Evolutionary conservation across 2,797 vertebrate species (phyloP).

Genomic region (Phrynocephalus forsythii): DNA sequence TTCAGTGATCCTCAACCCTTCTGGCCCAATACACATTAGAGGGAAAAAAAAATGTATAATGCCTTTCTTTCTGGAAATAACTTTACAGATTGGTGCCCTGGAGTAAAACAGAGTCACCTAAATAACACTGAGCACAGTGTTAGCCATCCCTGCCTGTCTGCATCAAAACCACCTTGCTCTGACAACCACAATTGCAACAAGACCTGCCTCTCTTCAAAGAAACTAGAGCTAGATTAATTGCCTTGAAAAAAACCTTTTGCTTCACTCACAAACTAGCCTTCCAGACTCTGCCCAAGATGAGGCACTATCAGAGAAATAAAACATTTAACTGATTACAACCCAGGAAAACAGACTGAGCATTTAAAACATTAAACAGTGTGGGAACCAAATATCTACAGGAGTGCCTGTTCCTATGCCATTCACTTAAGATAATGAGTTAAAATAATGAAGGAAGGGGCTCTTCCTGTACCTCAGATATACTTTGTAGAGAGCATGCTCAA

Average conservation of each 20-base stretch:
- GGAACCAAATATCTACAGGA: too few relatives aligned
- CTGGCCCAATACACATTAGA: not conserved
- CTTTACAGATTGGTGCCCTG: not conserved
- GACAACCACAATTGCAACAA: constrained; percentile 3
- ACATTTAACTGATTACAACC: not conserved
- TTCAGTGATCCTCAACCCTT: not conserved
- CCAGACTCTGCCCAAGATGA: not conserved
- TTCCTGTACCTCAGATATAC: not conserved
- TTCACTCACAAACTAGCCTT: not conserved
- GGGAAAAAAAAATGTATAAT: not conserved
- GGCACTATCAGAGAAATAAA: not conserved
- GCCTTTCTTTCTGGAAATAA: not conserved
- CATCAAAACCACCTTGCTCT: not conserved
- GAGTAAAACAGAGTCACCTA: not conserved
- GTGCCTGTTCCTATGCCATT: too few relatives aligned
- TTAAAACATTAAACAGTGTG: too few relatives aligned
- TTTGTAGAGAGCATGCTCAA: too few relatives aligned
- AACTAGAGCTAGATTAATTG: constrained; percentile 14
- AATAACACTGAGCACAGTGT: not conserved
- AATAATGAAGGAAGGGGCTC: too few relatives aligned
- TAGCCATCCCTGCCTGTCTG: not conserved
- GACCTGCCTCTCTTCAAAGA: not conserved
- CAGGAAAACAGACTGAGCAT: too few relatives aligned
- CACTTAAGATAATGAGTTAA: too few relatives aligned
- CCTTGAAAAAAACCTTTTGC: not conserved